These are phyloP conservation scores for Camponotus fellah DNA, from an alignment of 2,888 invertebrate species.

Conservation along the genomic window DNA sequence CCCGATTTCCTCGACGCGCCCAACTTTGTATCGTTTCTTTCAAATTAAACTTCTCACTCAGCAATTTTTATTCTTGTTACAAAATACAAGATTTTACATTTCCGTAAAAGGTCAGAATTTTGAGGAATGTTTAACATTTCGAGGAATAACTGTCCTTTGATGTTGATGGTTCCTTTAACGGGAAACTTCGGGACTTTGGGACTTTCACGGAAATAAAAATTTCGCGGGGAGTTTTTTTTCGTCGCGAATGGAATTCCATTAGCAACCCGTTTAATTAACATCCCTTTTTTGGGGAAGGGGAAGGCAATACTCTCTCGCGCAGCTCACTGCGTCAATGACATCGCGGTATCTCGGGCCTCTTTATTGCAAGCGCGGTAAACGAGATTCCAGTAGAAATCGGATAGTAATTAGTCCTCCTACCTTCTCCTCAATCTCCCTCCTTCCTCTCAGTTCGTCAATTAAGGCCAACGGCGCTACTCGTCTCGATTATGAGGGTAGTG, in stretches of 20 bases:
- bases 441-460: conserved; percentile 56
- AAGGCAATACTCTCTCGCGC: background rate
- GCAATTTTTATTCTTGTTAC: background rate
- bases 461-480: conserved; percentile 54
- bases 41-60: background rate
- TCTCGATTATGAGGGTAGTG: conserved; percentile 57
- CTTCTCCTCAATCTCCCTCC: conserved; percentile 9
- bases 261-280: conserved; percentile 44
- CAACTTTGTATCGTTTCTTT: background rate
- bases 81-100: background rate
- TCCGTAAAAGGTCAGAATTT: background rate
- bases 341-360: conserved; percentile 46
- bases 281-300: background rate
- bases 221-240: background rate
- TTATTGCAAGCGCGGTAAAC: conserved; percentile 50
- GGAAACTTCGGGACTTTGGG: background rate
- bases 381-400: conserved; percentile 59
- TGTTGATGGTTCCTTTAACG: background rate
- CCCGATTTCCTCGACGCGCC: background rate
- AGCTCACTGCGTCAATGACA: conserved; percentile 30
- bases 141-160: background rate
- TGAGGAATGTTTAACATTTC: background rate
- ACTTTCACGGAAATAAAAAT: background rate
- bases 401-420: conserved; percentile 63
- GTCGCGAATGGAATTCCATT: conserved; percentile 25